A percentile compares a stretch with the other conserved stretches of the same genome.
Conservation (phyloP, 92 coral and sea anemone genomes). For the Ricordea florida region DNA sequence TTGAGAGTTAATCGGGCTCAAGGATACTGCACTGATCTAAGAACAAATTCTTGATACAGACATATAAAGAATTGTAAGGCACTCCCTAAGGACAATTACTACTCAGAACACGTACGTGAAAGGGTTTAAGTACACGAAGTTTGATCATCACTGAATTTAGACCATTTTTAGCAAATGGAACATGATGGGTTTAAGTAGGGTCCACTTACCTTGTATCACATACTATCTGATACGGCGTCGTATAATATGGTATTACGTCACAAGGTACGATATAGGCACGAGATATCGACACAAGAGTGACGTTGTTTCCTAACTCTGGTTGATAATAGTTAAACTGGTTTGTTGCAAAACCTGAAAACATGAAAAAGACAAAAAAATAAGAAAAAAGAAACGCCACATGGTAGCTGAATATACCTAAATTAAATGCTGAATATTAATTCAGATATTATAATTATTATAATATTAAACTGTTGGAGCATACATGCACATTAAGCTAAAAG, state of each 20-base stretch:
- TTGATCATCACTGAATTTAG: not conserved
- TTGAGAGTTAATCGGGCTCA: too few species aligned
- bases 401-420: too few species aligned
- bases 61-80: too few species aligned
- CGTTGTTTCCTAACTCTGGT: slow-evolving; percentile 72
- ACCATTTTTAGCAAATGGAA: not conserved
- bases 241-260: slow-evolving; percentile 77
- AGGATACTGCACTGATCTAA: too few species aligned
- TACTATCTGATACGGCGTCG: slow-evolving; percentile 64
- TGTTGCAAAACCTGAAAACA: slow-evolving; percentile 68
- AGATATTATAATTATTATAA: too few species aligned
- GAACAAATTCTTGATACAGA: too few species aligned
- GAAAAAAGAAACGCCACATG: not conserved
- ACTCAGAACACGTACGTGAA: not conserved
- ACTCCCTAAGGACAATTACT: too few species aligned
- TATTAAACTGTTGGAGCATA: too few species aligned
- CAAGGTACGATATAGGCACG: slow-evolving; percentile 72
- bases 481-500: too few species aligned
- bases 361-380: not conserved
- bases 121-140: too few species aligned
- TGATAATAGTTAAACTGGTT: slow-evolving; percentile 74
- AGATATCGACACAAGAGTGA: slow-evolving; percentile 59
- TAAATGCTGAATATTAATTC: too few species aligned
- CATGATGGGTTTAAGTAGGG: not conserved
- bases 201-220: slow-evolving; percentile 71